These are phyloP conservation scores for Tetranychus piercei DNA, from an alignment of 2,888 invertebrate genomes.

Conservation along the genomic window DNA sequence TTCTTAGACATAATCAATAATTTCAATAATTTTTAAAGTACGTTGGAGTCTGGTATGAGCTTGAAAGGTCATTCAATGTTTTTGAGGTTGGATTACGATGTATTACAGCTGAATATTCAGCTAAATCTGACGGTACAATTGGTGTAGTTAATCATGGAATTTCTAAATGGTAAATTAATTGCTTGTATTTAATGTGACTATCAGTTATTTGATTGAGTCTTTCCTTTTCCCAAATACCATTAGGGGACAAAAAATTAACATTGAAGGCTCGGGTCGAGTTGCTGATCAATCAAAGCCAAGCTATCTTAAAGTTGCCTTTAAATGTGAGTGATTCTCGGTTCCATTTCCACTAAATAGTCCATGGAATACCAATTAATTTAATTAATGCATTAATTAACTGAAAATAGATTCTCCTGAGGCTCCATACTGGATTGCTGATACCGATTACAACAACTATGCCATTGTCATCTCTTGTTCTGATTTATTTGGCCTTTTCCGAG, in stretches of 20 bases:
- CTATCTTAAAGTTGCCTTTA: neutral
- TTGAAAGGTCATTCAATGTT: neutral
- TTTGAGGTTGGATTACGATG: slow-evolving; percentile 7
- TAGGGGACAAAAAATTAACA: neutral
- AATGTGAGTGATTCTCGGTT: neutral
- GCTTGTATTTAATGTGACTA: neutral
- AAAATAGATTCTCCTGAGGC: neutral
- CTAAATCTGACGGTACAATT: neutral
- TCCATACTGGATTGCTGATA: neutral
- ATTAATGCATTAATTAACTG: neutral
- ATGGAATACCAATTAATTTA: neutral
- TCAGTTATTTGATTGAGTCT: neutral
- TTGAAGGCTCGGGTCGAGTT: neutral
- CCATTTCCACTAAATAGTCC: too few relatives aligned
- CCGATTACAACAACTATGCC: neutral
- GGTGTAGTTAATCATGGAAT: neutral
- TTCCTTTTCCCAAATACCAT: neutral
- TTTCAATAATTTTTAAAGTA: neutral
- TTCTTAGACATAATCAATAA: neutral
- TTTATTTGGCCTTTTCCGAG: neutral
- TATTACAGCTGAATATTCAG: neutral
- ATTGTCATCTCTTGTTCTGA: neutral
- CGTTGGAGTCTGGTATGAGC: slow-evolving; percentile 8
- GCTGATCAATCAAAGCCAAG: neutral
- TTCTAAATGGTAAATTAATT: neutral